Base-by-base conservation (phyloP, 92 coral and sea anemone species). In the Meandrina meandrites region DNA sequence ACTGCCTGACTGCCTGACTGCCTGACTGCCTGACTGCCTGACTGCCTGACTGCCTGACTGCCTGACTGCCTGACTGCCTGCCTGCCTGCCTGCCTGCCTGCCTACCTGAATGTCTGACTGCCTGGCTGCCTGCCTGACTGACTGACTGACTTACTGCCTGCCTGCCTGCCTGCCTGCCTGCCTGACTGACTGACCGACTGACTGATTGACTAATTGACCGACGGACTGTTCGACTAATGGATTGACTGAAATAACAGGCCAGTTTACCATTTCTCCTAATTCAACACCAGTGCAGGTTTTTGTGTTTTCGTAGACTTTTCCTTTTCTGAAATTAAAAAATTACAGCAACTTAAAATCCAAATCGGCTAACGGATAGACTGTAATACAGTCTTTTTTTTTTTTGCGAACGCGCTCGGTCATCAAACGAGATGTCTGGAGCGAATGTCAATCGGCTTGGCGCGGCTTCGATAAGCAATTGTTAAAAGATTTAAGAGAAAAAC, bases 211-310 rank as follows among this genome's bases (percentile, higher is more conserved):
- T 75, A 18, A 45, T 17, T 1, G 14, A 19, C 19, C 2, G 30
- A 47, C 12, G 12, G 8, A 15, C 0, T 37, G 42, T 1, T 18
- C 12, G 82, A 78, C 17, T 9, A 3, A 18, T 14, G 9, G 21
- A 15, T 28, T 16, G 7, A 27, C 4, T 51, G 67, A 16, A 2
- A 27, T 3, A 45, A n/a, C 28, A 47, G 15, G 19, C 5, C 40
- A 48, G 3, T 34, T 70, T 75, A 94, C 98, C 94, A 82, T 90
- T 24, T 93, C 92, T 72, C 95, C 98, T 57, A 94, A 90, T 66
- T 94, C 91, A 31, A 94, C 95, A 45, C 89, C 84, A n/a, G 81
- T 92, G 75, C 98, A 94, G 8, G 89, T 86, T 84, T 81, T 83
- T 50, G 53, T 86, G 84, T 92, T 75, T 70, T 92, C 86, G 57